Evolutionary conservation across 2,888 invertebrate genomes (phyloP), one percentile per base, ranked within the genome.

Genomic region (Pegoplata infirma): DNA sequence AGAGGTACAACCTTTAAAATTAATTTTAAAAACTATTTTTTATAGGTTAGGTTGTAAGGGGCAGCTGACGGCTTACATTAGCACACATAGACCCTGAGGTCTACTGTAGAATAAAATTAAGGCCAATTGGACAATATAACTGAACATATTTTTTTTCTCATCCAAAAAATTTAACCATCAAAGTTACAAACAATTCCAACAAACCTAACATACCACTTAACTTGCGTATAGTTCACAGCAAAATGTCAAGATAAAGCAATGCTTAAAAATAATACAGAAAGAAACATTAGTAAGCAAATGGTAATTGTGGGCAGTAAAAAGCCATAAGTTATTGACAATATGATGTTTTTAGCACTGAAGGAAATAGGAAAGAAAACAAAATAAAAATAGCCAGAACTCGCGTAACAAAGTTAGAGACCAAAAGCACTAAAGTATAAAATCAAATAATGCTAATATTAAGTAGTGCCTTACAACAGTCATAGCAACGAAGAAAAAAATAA

Each of bases 301-400:
- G 40, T 44, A 44, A 58, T 58, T 58, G 58, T 58, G 58, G 58
- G 58, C 44, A 23, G 58, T 58, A 23, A 44, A 58, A 58, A 58
- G 58, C n/a, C 58, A 58, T 58, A 58, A 44, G 44, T 58, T 58
- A 58, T 58, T 58, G 44, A 44, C 58, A 58, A 58, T 44, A 58
- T 44, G 36, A 40, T 40, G n/a, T n/a, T 40, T 40, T 12, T 40
- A 5, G 36, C 36, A 25, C 32, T 40, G 3, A 32, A 40, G 12
- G 36, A 40, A 36, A 10, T 12, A 12, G 12, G 25, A 25, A n/a
- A 36, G 12, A 32, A 28, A 28, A 5, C 3, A 36, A 12, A n/a
- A n/a, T n/a, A n/a, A 36, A 36, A 36, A 36, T 36, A 10, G 12
- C 36, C 36, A 36, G 12, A 36, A 36, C 36, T 28, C 7, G 28